A percentile compares a stretch with the other conserved stretches of the same genome.
Conservation (phyloP, 2,113 vertebrate genomes). For the Caracal caracal region DNA sequence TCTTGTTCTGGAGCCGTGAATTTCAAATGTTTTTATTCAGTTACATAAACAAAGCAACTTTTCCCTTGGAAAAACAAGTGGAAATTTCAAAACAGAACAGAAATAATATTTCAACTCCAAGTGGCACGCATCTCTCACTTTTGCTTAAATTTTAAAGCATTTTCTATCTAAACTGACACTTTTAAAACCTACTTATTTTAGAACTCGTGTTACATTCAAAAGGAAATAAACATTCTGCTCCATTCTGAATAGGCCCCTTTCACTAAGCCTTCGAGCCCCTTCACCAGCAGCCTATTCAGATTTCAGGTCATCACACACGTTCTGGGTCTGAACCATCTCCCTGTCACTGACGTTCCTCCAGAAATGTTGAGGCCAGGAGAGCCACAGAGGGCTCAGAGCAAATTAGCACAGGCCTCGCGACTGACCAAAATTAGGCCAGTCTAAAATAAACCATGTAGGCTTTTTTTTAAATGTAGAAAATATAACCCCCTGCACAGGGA, state of each 20-base stretch:
- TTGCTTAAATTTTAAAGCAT: background rate
- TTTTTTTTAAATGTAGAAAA: background rate
- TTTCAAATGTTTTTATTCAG: background rate
- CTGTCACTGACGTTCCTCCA: background rate
- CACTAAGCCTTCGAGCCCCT: background rate
- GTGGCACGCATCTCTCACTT: background rate
- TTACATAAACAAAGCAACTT: background rate
- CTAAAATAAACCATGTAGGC: constrained; percentile 57
- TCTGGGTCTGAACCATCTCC: background rate
- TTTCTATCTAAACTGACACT: background rate
- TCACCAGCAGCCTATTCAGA: background rate
- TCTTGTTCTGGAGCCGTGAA: background rate
- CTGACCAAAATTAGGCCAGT: constrained; percentile 54
- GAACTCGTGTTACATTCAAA: background rate
- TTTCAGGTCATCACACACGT: background rate
- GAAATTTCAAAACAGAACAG: constrained; percentile 27
- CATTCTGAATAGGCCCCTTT: background rate
- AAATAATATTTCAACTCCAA: constrained; percentile 41
- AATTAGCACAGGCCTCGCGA: background rate
- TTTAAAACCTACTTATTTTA: background rate
- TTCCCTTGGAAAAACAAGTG: background rate
- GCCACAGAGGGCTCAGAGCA: background rate
- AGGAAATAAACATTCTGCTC: background rate
- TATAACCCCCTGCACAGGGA: background rate
- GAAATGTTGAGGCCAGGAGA: background rate